Conservation (phyloP, 1,140 invertebrate species). For the Drosophila funebris region DNA sequence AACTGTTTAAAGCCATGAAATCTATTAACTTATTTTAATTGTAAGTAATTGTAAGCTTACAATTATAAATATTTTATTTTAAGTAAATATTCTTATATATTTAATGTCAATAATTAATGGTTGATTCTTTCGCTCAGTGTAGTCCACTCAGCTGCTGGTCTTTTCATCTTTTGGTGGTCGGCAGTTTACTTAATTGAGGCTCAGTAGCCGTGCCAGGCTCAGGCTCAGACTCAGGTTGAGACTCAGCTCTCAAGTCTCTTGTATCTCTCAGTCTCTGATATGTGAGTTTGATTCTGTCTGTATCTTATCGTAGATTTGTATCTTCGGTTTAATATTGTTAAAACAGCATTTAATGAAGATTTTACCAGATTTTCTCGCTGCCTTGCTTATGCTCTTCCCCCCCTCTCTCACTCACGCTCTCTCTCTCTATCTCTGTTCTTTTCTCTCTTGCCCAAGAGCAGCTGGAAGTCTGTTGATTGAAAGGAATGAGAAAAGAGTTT, state of each 20-base stretch:
- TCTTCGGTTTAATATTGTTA: constrained; percentile 76
- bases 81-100: background rate
- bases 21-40: no score
- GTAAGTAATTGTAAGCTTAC: no score
- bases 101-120: background rate
- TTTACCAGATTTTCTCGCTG: constrained; percentile 46
- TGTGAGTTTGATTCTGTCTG: constrained; percentile 24
- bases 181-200: constrained; percentile 61
- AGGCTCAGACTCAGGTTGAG: background rate
- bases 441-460: constrained; percentile 21
- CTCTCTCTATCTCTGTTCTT: background rate
- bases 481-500: constrained; percentile 36
- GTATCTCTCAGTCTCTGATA: background rate
- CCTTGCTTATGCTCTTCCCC: constrained; percentile 4
- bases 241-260: background rate
- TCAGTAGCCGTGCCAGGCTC: background rate
- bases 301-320: constrained; percentile 80
- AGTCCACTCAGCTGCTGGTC: constrained; percentile 27
- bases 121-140: background rate
- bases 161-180: constrained; percentile 67
- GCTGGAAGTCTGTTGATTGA: constrained; percentile 46
- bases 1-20: no score
- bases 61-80: no score
- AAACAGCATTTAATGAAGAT: constrained; percentile 79
- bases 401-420: background rate